phyloP scores from a whole-genome alignment of 2,113 vertebrate species.

The Garra rufa region DNA sequence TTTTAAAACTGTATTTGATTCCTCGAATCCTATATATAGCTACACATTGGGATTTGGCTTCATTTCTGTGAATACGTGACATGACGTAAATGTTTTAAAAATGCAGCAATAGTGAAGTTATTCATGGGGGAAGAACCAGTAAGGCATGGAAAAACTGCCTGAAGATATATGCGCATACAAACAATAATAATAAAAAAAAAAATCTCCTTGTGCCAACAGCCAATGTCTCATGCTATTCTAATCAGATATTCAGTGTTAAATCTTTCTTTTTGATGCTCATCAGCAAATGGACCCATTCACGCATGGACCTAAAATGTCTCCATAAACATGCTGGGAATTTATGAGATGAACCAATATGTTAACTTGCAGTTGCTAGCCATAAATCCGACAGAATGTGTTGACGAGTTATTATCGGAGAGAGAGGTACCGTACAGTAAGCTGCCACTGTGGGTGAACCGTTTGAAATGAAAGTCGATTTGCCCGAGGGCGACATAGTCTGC shows the following conservation, averaged over 20 bases:
- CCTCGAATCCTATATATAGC: not conserved
- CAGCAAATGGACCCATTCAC: not conserved
- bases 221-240: not conserved
- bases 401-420: slow-evolving; percentile 32
- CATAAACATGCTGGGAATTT: slow-evolving; percentile 24
- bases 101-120: not conserved
- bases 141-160: not conserved
- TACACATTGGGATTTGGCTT: not conserved
- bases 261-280: slow-evolving; percentile 4
- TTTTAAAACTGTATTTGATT: not conserved
- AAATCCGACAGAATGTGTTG: slow-evolving; percentile 29
- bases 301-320: slow-evolving; percentile 6
- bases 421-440: slow-evolving; percentile 20
- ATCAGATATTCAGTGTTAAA: not conserved
- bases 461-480: slow-evolving; percentile 44
- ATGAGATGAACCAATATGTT: slow-evolving; percentile 20
- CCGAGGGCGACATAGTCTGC: slow-evolving; percentile 12
- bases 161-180: not conserved
- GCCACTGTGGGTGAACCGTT: slow-evolving; percentile 27
- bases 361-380: slow-evolving; percentile 5
- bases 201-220: not conserved
- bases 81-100: not conserved
- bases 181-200: not conserved
- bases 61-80: not conserved
- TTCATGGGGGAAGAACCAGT: not conserved